Evolutionary conservation across 2,113 vertebrate genomes (phyloP), one percentile per base, ranked within the genome.

Genomic region (Neofelis nebulosa): DNA sequence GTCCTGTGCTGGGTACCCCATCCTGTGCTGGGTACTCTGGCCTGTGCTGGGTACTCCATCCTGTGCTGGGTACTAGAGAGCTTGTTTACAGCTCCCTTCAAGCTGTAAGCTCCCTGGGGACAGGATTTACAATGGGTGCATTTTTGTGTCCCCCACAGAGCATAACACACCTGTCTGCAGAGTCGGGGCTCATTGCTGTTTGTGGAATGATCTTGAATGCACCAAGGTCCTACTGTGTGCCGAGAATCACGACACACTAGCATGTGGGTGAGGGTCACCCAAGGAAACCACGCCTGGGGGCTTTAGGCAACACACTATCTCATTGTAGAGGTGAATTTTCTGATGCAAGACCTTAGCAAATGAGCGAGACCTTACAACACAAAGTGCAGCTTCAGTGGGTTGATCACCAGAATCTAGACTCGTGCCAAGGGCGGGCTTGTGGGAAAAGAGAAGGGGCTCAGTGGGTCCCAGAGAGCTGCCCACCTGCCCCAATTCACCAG

Each of bases 401-500:
- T 12, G 2, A 9, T 16, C 31, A 1, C 0, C 0, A 12, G n/a
- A 6, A 23, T 12, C 57, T 50, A 5, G n/a, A 13, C n/a, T 61
- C 6, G 1, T 11, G 33, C 25, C 38, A 10, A 23, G n/a, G 16
- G 29, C 1, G 1, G 41, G 52, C 13, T 36, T 14, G 21, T 55
- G 45, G n/a, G 82, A 11, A 50, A 15, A 2, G 55, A 4, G 38
- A 5, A 33, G 79, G 57, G 23, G 2, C 16, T 57, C 71, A 4
- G 2, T 0, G 1, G 65, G 52, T 4, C 7, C 55, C 78, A 7
- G 0, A 5, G 0, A 25, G 33, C 41, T 5, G 25, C 5, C 10
- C 31, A 1, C 66, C 27, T 1, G 1, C 5, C 33, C 41, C 27
- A 6, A 1, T 15, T 11, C 33, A 36, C 19, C 66, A 10, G 61